Percentiles rank a stretch among this genome's conserved stretches.
Conservation (phyloP, 2,797 vertebrate genomes). For the Antrozous pallidus region DNA sequence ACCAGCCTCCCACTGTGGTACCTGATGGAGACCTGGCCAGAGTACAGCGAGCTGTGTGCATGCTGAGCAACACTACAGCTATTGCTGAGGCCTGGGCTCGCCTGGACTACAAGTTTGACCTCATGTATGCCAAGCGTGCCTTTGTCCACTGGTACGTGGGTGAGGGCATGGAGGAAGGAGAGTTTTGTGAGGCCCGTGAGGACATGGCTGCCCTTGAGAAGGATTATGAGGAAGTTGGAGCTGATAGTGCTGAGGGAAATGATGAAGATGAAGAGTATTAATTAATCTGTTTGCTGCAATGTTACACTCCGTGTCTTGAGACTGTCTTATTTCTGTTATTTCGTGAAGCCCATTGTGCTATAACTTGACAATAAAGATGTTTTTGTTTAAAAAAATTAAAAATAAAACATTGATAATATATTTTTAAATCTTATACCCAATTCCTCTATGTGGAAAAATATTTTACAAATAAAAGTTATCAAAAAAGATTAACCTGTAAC, state of each 20-base stretch:
- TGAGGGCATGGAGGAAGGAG: not conserved
- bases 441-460: slow-evolving; percentile 54
- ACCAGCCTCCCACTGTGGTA: not conserved
- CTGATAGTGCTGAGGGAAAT: not conserved
- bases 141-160: not conserved
- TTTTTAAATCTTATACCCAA: not conserved
- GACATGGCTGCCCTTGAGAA: not conserved
- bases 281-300: not conserved
- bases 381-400: not conserved
- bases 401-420: not conserved
- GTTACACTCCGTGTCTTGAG: not conserved
- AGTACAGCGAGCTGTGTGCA: not conserved
- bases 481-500: not conserved
- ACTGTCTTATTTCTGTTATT: not conserved
- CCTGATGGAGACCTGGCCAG: not conserved
- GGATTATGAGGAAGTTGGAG: not conserved
- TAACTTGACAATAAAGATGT: not conserved
- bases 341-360: not conserved
- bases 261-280: not conserved
- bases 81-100: not conserved
- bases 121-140: not conserved
- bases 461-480: not conserved
- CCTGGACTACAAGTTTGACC: not conserved
- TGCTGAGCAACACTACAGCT: not conserved
- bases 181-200: not conserved